Base-by-base conservation (phyloP, 2,113 vertebrate species). In the Poeciliopsis retropinna region DNA sequence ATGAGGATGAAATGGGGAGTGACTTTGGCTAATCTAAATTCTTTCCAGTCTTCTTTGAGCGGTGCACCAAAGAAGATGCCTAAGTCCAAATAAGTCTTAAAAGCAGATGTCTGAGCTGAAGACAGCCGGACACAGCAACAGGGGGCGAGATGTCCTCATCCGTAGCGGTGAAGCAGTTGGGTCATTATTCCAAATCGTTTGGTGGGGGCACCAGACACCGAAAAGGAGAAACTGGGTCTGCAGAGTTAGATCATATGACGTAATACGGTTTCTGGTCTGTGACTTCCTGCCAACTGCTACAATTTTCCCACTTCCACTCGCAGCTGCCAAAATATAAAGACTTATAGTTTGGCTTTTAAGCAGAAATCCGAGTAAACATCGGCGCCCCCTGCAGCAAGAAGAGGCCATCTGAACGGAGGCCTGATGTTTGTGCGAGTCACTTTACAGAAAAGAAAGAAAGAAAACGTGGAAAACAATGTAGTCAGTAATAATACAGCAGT, bases 271-370 rank as follows among this genome's bases (percentile, higher is more conserved):
- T 89, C 70, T 87, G 85, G 82, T 83, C 70, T 71, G 14, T 73
- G 85, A 87, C 84, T 80, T 79, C 61, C 73, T 83, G 81, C 81
- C 85, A 90, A 80, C 84, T 85, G 39, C 86, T 86, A 86, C 41
- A n/a, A 57, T 86, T 91, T 83, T 30, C 82, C 88, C 84, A 88
- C 88, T 88, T 89, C 87, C 83, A 85, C 67, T 75, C 31, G 13
- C 70, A 70, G 73, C 78, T 83, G 85, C 83, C 86, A 88, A 78
- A 78, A 88, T 17, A 22, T 70, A 72, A 80, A 80, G 66, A 68
- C 62, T 71, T 62, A 54, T 19, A 67, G 54, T 80, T 67, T 25
- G 72, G 57, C 73, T 83, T 69, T 6, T 66, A 75, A 79, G 79
- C 70, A 70, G 60, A 73, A 62, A 47, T 70, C 19, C 19, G 41